Base-by-base conservation (phyloP, 23 tunicate species). In the Clavelina lepadiformis region DNA sequence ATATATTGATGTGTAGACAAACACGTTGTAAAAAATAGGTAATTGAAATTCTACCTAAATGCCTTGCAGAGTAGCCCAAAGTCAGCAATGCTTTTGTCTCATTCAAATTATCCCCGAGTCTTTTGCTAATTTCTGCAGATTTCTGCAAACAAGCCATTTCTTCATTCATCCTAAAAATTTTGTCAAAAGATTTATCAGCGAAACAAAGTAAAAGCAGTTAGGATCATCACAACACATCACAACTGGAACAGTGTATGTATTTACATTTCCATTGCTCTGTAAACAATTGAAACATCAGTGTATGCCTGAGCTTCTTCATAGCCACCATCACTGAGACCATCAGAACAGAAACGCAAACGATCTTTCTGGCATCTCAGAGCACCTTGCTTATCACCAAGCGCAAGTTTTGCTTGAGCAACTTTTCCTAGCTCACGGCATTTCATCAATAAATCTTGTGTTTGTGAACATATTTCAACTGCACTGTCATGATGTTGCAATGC, bases 401-500 rank as follows among this genome's bases (percentile, higher is more conserved):
- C 29, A 33, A 72, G 8, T 28, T 46, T 51, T 31, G 80, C 30
- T 23, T 58, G 66, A 0, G 81, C 75, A 23, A 62, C 71, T 4
- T 51, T 84, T 33, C 79, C 84, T 8, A 86, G 65, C 74, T 86
- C 82, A 18, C 76, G 61, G 31, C 81, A 63, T 72, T 66, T 46
- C 63, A 67, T 36, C 25, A 50, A 8, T 26, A 31, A 1, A 58
- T 83, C 91, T 26, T 61, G 38, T 28, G 55, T n/a, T 25, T 50
- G 47, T 15, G 57, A 58, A 18, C 41, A 35, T 31, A 72, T 29
- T 18, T 67, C 65, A 19, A 44, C 76, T 7, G 82, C 62, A 33
- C 31, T 38, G 3, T 73, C 24, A 46, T 86, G 95, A 35, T 74
- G 73, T 27, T 65, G 35, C 23, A 67, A 38, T 20, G 95, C 85